Conservation (phyloP, 2,797 vertebrate species). For the Sebastiscus tertius region DNA sequence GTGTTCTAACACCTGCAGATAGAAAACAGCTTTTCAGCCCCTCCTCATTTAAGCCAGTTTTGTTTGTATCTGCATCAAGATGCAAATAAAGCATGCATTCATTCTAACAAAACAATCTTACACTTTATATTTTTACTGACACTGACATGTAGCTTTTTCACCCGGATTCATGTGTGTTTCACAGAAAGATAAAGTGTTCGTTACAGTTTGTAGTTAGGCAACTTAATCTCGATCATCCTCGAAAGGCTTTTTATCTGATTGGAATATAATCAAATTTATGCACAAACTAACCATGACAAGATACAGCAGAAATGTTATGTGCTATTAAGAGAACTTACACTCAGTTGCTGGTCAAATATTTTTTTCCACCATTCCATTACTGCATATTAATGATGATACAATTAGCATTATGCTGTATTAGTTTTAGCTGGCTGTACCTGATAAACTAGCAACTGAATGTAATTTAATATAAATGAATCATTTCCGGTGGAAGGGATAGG, state of each 20-base stretch:
- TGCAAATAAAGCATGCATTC: neutral
- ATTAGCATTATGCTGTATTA: neutral
- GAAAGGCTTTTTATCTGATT: neutral
- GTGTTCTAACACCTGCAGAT: neutral
- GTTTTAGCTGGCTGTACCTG: neutral
- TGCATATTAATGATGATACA: neutral
- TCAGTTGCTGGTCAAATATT: neutral
- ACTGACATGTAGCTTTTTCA: neutral
- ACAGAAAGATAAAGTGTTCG: neutral
- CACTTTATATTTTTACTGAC: neutral
- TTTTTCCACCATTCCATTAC: neutral
- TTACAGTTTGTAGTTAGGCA: neutral
- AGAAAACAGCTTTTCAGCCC: neutral
- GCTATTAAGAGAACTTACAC: neutral
- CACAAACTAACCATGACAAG: constrained; percentile 1
- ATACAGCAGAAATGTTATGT: neutral
- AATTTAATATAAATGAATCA: neutral
- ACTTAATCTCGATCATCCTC: neutral
- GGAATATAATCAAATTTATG: neutral
- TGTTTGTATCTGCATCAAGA: neutral
- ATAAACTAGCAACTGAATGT: neutral
- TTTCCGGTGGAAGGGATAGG: neutral
- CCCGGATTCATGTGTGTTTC: neutral
- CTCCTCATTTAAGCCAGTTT: neutral
- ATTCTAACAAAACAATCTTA: neutral